Percentiles rank a stretch among this genome's conserved stretches.
phyloP scores from a whole-genome alignment of 2,888 invertebrate species.

The Diaperis boleti region DNA sequence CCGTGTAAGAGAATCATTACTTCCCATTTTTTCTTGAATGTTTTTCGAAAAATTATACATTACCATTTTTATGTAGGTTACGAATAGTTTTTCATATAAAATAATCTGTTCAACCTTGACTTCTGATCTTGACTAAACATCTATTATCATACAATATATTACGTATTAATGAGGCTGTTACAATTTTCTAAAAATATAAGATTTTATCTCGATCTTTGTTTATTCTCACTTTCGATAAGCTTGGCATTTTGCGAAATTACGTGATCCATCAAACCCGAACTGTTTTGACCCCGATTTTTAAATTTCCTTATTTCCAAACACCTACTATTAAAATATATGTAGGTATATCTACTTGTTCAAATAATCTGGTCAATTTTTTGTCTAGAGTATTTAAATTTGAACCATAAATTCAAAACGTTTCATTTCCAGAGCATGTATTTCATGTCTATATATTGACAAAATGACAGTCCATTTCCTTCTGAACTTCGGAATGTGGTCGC shows the following conservation, averaged over 20 bases:
- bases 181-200: neutral
- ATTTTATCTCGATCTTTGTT: neutral
- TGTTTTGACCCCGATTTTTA: no score
- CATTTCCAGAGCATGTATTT: conserved; percentile 43
- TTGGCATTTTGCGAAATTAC: neutral
- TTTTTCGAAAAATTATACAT: no score
- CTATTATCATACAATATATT: no score
- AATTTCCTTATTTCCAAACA: neutral
- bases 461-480: conserved; percentile 43
- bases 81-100: neutral
- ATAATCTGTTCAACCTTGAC: no score
- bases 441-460: conserved; percentile 41
- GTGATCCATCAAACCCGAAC: no score
- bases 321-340: no score
- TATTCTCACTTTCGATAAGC: neutral
- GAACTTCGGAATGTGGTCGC: conserved; percentile 33
- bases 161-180: no score
- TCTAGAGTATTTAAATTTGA: conserved; percentile 36
- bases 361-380: conserved; percentile 14
- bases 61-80: no score
- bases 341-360: no score
- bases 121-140: neutral
- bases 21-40: no score
- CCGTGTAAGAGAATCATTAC: no score
- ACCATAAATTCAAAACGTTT: conserved; percentile 40